Evolutionary conservation across 2,113 vertebrate species (phyloP).

Genomic region (Tragelaphus imberbis): DNA sequence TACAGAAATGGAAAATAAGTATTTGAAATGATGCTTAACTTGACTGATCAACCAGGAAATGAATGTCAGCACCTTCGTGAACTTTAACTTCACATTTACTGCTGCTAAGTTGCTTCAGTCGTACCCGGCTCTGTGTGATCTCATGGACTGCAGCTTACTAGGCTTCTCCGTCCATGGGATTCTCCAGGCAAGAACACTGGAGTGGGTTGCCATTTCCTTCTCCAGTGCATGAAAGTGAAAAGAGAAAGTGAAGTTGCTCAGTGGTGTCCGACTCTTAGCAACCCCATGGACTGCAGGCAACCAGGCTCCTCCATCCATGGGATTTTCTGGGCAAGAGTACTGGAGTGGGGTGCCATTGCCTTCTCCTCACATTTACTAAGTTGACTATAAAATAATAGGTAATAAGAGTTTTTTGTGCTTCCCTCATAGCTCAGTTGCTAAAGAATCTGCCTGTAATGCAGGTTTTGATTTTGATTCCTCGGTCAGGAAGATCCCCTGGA

Average conservation of each 20-base stretch:
- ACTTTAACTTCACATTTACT: neutral
- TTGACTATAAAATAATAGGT: neutral
- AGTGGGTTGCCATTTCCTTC: too few relatives aligned
- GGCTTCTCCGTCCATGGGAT: too few relatives aligned
- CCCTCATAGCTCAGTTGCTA: neutral
- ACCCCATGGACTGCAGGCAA: too few relatives aligned
- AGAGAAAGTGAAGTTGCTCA: too few relatives aligned
- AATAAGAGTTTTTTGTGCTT: neutral
- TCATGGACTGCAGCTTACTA: too few relatives aligned
- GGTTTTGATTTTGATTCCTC: neutral
- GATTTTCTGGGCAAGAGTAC: too few relatives aligned
- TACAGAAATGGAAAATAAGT: neutral
- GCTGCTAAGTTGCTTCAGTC: too few relatives aligned
- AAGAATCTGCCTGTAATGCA: neutral
- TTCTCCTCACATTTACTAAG: neutral
- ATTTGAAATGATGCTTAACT: neutral
- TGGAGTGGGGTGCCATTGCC: too few relatives aligned
- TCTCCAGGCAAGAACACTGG: rapidly evolving
- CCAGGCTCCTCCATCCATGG: too few relatives aligned
- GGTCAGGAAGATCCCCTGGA: neutral
- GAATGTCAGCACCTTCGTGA: neutral
- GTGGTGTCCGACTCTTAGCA: too few relatives aligned
- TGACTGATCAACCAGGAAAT: neutral
- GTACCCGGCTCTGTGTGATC: rapidly evolving
- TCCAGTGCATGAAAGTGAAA: too few relatives aligned